Base-by-base conservation (phyloP, 2,113 vertebrate species). In the Amphiprion percula region DNA sequence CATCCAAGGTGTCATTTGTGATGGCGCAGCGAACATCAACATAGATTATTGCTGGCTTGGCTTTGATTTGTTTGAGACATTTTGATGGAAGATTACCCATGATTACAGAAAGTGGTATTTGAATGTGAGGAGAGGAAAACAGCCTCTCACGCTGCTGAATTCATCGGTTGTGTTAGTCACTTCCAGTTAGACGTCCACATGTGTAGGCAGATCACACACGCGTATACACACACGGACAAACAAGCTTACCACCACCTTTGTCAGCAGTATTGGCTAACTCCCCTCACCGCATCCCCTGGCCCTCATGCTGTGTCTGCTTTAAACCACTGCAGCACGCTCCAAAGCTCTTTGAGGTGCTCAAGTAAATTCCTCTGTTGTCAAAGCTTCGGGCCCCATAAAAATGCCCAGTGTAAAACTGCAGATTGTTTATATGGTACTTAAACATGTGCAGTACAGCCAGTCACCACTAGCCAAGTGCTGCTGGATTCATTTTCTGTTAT, bases 241-340 rank as follows among this genome's bases (percentile, higher is more conserved):
- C 75, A 86, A 87, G 75, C 73, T 82, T 73, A 83, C 68, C 67
- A 69, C 53, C 70, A 80, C 67, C 82, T 89, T 83, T 88, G 88
- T 91, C 91, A 91, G 89, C 89, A 90, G 80, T 88, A 84, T 84
- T 83, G 84, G 74, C 74, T 60, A 72, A 82, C 77, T 66, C 84
- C 63, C 61, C 62, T 70, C 68, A 50, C 69, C 1, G 44, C 71
- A 72, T 61, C 69, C 74, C 63, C 68, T 65, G 10, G 10, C 74
- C 68, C 56, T 58, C 74, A 71, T 78, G 71, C 85, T 70, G 70
- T 90, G 79, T 87, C 74, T 85, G 81, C 67, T 79, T 84, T 74
- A 75, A 89, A 83, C 82, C 73, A 87, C 78, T 87, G 83, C 86
- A 88, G 68, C 68, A 77, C 63, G 79, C 72, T 85, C 72, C 64